A percentile compares a stretch with the other conserved stretches of the same genome.
Evolutionary conservation across 2,113 vertebrate genomes (phyloP).

Genomic region (Marmota flaviventris): DNA sequence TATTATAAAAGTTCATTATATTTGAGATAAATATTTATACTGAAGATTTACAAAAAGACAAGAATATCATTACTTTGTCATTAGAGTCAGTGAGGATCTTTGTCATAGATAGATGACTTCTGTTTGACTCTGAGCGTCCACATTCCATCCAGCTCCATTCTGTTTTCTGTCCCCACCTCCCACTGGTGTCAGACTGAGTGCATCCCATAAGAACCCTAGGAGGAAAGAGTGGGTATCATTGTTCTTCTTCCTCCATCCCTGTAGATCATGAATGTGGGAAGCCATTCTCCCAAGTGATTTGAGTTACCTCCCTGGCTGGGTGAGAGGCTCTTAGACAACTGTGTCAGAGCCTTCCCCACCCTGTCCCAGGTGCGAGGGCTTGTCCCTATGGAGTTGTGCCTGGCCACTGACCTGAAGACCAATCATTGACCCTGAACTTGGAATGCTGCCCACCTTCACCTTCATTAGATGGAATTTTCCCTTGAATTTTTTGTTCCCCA

Average conservation of each 20-base stretch:
- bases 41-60: not conserved
- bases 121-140: not conserved
- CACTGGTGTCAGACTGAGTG: not conserved
- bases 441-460: too few species aligned
- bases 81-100: not conserved
- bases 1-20: not conserved
- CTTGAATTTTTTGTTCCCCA: too few species aligned
- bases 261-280: not conserved
- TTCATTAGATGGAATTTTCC: too few species aligned
- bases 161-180: not conserved
- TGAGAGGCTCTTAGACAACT: too few species aligned
- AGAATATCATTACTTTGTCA: not conserved
- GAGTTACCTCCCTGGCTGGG: too few species aligned
- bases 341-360: too few species aligned
- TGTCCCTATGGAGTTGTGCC: too few species aligned
- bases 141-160: fast-evolving
- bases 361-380: too few species aligned
- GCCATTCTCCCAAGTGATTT: too few species aligned
- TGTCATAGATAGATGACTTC: not conserved
- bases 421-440: too few species aligned
- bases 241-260: not conserved
- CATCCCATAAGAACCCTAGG: fast-evolving
- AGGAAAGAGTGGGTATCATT: not conserved
- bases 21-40: not conserved
- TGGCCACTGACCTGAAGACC: too few species aligned